Conservation (phyloP, 2,113 vertebrate genomes). For the Burhinus bistriatus region DNA sequence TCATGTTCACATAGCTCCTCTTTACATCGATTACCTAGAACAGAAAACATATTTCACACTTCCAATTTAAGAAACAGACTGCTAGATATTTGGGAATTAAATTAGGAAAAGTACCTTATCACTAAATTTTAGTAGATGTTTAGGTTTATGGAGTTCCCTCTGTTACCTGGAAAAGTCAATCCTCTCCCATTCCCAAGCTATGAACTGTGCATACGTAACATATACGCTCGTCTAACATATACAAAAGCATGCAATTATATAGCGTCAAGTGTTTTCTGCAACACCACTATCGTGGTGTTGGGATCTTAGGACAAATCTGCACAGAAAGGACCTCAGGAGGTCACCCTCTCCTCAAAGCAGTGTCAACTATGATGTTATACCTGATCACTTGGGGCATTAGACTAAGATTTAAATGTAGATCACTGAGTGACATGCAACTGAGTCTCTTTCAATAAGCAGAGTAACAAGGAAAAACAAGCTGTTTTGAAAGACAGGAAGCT, state of each 20-base stretch:
- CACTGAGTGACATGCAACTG: not conserved
- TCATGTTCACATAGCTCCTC: constrained; percentile 90
- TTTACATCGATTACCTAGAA: constrained; percentile 89
- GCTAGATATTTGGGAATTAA: not conserved
- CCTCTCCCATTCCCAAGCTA: not conserved
- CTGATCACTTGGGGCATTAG: not conserved
- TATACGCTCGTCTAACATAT: accelerated
- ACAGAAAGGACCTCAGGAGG: not conserved
- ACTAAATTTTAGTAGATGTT: not conserved
- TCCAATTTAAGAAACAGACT: not conserved
- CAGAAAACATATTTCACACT: not conserved
- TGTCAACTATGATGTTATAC: accelerated
- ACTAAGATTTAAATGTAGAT: not conserved
- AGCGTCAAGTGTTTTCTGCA: not conserved
- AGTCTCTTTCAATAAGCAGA: not conserved
- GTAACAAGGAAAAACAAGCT: not conserved
- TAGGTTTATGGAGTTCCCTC: not conserved
- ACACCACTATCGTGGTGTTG: accelerated
- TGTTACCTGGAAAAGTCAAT: not conserved
- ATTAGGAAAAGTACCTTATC: not conserved
- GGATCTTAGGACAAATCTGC: not conserved
- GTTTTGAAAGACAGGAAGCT: not conserved
- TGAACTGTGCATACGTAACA: not conserved
- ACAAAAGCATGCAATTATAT: accelerated
- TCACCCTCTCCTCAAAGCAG: not conserved